A percentile compares a stretch with the other conserved stretches of the same genome.
phyloP scores from a whole-genome alignment of 2,888 invertebrate genomes.

The Homarus gammarus region DNA sequence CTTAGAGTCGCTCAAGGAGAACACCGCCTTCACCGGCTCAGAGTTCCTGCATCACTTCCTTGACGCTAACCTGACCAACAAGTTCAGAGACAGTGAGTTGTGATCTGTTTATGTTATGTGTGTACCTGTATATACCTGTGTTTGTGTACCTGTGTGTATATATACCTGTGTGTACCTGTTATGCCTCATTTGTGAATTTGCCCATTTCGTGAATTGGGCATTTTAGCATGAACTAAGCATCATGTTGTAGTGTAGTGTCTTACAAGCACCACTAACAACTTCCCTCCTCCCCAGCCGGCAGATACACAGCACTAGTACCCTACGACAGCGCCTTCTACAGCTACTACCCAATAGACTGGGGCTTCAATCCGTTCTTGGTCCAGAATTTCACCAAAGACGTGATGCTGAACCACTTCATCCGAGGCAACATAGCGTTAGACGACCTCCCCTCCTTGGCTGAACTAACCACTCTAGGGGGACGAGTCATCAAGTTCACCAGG shows the following conservation, averaged over 20 bases:
- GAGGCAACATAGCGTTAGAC: slow-evolving; percentile 81
- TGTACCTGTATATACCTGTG: background rate
- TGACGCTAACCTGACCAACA: slow-evolving; percentile 33
- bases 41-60: slow-evolving; percentile 54
- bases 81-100: slow-evolving; percentile 49
- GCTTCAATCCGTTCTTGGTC: slow-evolving; percentile 85
- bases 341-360: slow-evolving; percentile 86
- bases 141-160: background rate
- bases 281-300: slow-evolving; percentile 80
- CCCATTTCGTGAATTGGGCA: background rate
- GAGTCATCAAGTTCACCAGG: slow-evolving; percentile 56
- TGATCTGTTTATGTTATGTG: background rate
- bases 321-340: slow-evolving; percentile 85
- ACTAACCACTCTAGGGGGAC: slow-evolving; percentile 83
- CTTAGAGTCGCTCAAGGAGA: background rate
- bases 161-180: background rate
- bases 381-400: slow-evolving; percentile 77
- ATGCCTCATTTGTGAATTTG: background rate
- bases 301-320: slow-evolving; percentile 84
- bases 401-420: slow-evolving; percentile 76
- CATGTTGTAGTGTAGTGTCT: too few relatives aligned
- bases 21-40: slow-evolving; percentile 2
- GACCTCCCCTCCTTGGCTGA: slow-evolving; percentile 82
- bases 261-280: background rate
- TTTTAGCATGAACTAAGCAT: too few relatives aligned